Conservation (phyloP, 23 tunicate species). For the Styela clava region DNA sequence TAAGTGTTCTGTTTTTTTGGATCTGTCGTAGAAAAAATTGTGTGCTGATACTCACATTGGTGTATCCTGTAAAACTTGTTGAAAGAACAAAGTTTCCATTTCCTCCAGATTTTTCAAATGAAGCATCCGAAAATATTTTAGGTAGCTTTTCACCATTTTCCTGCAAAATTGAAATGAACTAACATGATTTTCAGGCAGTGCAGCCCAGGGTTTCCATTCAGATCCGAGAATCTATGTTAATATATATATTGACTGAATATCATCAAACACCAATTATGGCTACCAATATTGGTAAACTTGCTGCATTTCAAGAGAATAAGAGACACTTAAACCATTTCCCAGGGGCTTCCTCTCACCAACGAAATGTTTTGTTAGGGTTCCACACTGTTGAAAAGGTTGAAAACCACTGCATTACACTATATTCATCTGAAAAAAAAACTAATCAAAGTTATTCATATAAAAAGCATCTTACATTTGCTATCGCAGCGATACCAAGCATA, state of each 20-base stretch:
- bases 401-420: no score
- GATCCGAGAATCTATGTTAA: background rate
- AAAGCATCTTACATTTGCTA: conserved; percentile 69
- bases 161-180: conserved; percentile 16
- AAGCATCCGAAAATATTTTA: conserved; percentile 58
- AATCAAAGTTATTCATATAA: no score
- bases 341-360: no score
- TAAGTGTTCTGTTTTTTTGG: no score
- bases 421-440: no score
- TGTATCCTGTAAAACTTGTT: conserved; percentile 73
- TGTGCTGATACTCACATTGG: conserved; percentile 36
- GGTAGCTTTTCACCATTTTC: conserved; percentile 54
- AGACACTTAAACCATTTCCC: no score
- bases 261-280: background rate
- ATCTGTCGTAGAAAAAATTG: no score
- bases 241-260: background rate
- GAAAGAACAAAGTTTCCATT: conserved; percentile 75
- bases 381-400: no score
- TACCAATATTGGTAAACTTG: background rate
- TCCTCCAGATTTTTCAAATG: conserved; percentile 71
- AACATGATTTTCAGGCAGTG: background rate
- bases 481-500: conserved; percentile 45
- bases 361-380: no score
- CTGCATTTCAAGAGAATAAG: no score
- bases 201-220: background rate